These are phyloP conservation scores for Chelon auratus DNA, from an alignment of 2,797 vertebrate species.

Conservation along the genomic window DNA sequence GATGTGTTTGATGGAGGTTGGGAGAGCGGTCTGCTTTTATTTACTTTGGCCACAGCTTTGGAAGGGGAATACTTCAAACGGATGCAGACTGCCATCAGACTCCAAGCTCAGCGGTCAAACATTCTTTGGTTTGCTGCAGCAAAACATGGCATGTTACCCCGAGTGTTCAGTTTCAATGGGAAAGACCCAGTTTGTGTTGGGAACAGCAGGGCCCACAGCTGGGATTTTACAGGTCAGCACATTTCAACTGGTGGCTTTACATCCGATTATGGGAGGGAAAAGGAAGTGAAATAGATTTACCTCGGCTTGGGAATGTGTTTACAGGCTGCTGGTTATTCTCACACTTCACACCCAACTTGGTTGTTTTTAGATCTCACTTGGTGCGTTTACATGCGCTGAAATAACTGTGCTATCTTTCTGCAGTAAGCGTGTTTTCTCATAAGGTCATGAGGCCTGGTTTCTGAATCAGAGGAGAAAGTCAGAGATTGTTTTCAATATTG, in stretches of 20 bases:
- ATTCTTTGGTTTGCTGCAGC: slow-evolving; percentile 89
- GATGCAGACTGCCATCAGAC: slow-evolving; percentile 84
- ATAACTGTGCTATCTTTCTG: background rate
- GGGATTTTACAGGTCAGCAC: slow-evolving; percentile 76
- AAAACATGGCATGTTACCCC: slow-evolving; percentile 78
- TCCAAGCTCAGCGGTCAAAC: slow-evolving; percentile 87
- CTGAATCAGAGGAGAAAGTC: background rate
- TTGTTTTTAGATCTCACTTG: slow-evolving; percentile 12
- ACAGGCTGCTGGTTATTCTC: slow-evolving; percentile 36
- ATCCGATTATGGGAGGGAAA: slow-evolving; percentile 52
- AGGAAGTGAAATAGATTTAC: slow-evolving; percentile 52
- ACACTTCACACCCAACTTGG: background rate
- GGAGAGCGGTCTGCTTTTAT: slow-evolving; percentile 81
- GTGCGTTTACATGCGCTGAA: background rate
- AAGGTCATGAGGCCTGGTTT: background rate
- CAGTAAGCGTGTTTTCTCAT: background rate
- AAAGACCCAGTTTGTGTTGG: slow-evolving; percentile 69
- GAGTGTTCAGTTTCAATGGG: slow-evolving; percentile 62
- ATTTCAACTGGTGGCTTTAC: slow-evolving; percentile 62
- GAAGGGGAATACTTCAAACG: slow-evolving; percentile 85
- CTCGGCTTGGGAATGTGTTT: slow-evolving; percentile 49
- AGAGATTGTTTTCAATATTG: background rate
- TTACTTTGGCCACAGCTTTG: slow-evolving; percentile 89
- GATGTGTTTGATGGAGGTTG: slow-evolving; percentile 90
- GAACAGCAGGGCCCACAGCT: slow-evolving; percentile 57